These are phyloP conservation scores for Antigone vipio DNA, from an alignment of 2,113 vertebrate genomes.

Conservation along the genomic window DNA sequence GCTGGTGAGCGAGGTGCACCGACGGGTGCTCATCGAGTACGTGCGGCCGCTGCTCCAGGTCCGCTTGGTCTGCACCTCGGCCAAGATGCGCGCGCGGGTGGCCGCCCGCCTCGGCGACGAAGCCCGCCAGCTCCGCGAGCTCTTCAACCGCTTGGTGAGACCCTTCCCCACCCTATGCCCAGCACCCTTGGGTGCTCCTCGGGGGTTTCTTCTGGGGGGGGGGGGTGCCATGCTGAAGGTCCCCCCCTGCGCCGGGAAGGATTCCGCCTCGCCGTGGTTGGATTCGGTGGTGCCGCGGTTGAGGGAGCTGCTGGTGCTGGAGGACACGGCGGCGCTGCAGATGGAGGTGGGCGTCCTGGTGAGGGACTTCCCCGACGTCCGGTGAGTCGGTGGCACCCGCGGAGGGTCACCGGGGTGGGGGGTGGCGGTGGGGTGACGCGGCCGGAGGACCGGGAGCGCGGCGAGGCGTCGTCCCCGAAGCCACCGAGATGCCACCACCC, in stretches of 20 bases:
- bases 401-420: too few species aligned
- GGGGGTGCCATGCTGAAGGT: neutral
- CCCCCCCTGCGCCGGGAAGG: constrained; percentile 53
- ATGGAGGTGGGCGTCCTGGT: constrained; percentile 90
- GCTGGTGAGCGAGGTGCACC: constrained; percentile 84
- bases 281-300: constrained; percentile 83
- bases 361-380: constrained; percentile 87
- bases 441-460: too few species aligned
- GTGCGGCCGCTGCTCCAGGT: constrained; percentile 85
- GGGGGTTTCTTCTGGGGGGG: too few species aligned
- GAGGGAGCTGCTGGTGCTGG: constrained; percentile 87
- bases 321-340: constrained; percentile 89
- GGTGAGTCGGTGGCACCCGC: constrained; percentile 68
- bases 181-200: neutral
- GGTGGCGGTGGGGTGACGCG: neutral
- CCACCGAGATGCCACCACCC: neutral
- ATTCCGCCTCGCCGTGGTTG: constrained; percentile 84
- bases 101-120: constrained; percentile 82
- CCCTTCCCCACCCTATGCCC: too few species aligned
- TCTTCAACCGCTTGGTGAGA: constrained; percentile 87
- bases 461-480: too few species aligned
- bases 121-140: constrained; percentile 79
- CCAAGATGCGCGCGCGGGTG: constrained; percentile 84
- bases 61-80: constrained; percentile 81
- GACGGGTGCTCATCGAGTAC: constrained; percentile 83